Evolutionary conservation across 2,888 invertebrate species (phyloP), one percentile per base, ranked within the genome.

Genomic region (Athrips mouffetella): DNA sequence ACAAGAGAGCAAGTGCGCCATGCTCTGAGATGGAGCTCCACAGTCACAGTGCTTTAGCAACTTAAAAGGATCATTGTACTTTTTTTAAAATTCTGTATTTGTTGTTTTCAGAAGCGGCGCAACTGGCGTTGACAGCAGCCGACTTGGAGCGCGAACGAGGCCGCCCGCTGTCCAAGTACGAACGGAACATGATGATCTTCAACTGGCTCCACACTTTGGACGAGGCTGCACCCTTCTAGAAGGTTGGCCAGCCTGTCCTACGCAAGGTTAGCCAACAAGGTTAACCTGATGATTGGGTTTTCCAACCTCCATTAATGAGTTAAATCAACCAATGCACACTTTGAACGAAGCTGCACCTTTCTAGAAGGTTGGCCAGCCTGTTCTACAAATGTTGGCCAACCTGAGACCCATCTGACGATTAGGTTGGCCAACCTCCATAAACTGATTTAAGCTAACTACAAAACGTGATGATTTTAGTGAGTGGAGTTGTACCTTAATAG

Each of bases 121-220:
- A 81, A 33, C 89, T 93, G 1, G 86, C 80, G 0, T 81, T 96
- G 1, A 95, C 95, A 0, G 91, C 94, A 2, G 91, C 93, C 0
- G 96, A 96, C 65, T 90, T 96, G 25, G 95, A 96, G 63, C 86
- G 94, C 46, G 95, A 96, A 67, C 88, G 95, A 0, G 95, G 96
- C 0, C 93, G 94, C 51, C 95, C 96, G 0, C 89, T 96, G 8
- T 94, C 94, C n/a, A 95, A 95, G 65, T 96, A 95, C 80, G 96
- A 96, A 69, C 82, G 96, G n/a, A 97, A 97, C 78, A 95, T 97
- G 93, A 96, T 96, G 94, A 97, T 97, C 50, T 97, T 97, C 84
- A 96, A 96, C 80, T 97, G 97, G 97, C 89, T 97, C 1, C 96
- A 96, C 73, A 95, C 95, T 1, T 89, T 97, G 15, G 95, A 96